phyloP scores from a whole-genome alignment of 2,888 invertebrate species.

The Amphipoea oculea region DNA sequence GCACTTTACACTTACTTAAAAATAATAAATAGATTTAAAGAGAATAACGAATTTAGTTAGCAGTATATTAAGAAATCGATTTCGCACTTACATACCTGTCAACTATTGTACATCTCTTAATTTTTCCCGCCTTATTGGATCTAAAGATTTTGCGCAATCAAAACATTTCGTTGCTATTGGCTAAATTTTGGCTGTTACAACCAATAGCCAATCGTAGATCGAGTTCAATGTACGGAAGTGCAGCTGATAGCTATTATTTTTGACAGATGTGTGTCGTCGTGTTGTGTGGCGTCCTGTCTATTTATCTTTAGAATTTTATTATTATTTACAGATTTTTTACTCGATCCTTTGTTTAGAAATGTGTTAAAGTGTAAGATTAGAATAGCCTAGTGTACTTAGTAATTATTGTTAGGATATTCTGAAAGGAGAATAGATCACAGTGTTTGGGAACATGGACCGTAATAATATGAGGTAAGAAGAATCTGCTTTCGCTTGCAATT shows the following conservation, averaged over 20 bases:
- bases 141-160: slow-evolving; percentile 53
- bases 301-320: slow-evolving; percentile 82
- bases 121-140: slow-evolving; percentile 67
- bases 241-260: slow-evolving; percentile 70
- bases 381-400: slow-evolving; percentile 72
- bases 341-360: slow-evolving; percentile 77
- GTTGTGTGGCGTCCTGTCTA: slow-evolving; percentile 84
- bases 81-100: neutral
- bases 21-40: neutral
- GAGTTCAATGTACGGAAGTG: slow-evolving; percentile 74
- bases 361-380: slow-evolving; percentile 75
- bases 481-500: slow-evolving; percentile 74
- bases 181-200: neutral
- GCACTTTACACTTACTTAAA: neutral
- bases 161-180: slow-evolving; percentile 63
- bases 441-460: slow-evolving; percentile 83
- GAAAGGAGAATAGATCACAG: slow-evolving; percentile 56
- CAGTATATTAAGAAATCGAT: slow-evolving; percentile 5
- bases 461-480: slow-evolving; percentile 87
- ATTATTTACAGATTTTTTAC: slow-evolving; percentile 79
- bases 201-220: slow-evolving; percentile 67
- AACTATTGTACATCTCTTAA: slow-evolving; percentile 21
- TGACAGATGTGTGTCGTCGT: slow-evolving; percentile 77
- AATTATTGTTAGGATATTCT: slow-evolving; percentile 65
- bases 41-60: neutral